These are phyloP conservation scores for Physocephala rufipes DNA, from an alignment of 2,888 invertebrate genomes.

Conservation along the genomic window DNA sequence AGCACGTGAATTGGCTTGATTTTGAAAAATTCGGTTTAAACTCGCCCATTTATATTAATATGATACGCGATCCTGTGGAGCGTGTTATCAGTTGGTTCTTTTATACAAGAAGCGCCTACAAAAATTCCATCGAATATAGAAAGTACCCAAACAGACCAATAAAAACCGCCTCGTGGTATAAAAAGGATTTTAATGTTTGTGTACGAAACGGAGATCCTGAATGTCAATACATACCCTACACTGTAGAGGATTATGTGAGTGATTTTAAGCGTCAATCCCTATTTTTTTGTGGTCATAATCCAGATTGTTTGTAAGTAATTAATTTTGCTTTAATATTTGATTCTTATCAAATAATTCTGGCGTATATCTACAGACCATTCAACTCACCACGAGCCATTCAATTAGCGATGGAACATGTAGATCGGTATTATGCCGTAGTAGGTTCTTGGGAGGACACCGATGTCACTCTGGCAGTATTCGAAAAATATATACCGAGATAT, in stretches of 20 bases:
- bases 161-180: constrained; percentile 44
- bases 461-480: constrained; percentile 81
- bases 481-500: constrained; percentile 84
- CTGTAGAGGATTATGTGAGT: constrained; percentile 80
- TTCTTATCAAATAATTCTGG: neutral
- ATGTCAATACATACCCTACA: constrained; percentile 74
- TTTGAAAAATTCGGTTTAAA: constrained; percentile 80
- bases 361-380: constrained; percentile 74
- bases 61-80: constrained; percentile 87
- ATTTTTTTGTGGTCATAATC: constrained; percentile 85
- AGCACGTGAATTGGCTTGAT: constrained; percentile 89
- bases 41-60: constrained; percentile 85
- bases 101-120: constrained; percentile 86
- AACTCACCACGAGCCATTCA: constrained; percentile 83
- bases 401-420: constrained; percentile 83
- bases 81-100: constrained; percentile 89
- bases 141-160: constrained; percentile 76
- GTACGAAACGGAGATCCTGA: constrained; percentile 81
- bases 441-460: constrained; percentile 89
- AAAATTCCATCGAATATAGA: constrained; percentile 76
- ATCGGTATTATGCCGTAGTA: constrained; percentile 85
- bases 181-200: constrained; percentile 80
- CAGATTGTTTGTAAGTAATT: constrained; percentile 77
- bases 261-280: constrained; percentile 69
- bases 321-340: neutral